Conservation (phyloP, 2,113 vertebrate genomes). For the Asarcornis scutulata region DNA sequence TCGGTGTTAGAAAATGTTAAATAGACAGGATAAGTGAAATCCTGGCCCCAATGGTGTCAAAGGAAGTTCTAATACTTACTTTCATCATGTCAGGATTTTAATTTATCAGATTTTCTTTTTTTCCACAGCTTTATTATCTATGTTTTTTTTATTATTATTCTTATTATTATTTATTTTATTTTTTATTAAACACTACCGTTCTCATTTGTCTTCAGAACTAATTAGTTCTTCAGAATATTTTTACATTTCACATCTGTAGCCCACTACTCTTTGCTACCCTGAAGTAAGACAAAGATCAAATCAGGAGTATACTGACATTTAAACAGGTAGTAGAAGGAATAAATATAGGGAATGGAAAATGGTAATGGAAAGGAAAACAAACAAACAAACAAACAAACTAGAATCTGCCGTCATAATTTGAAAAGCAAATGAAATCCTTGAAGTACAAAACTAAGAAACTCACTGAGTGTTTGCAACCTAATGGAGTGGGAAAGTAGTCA, state of each 20-base stretch:
- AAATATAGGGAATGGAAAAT: background rate
- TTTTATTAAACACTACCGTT: background rate
- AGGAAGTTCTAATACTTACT: background rate
- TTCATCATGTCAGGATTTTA: background rate
- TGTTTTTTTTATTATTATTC: too few relatives aligned
- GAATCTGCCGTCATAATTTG: background rate
- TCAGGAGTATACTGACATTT: background rate
- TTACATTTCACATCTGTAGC: background rate
- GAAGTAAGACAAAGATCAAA: background rate
- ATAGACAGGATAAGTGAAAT: constrained; percentile 3
- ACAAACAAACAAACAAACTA: background rate
- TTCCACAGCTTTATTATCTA: background rate
- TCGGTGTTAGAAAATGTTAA: constrained; percentile 7
- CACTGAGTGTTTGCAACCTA: background rate
- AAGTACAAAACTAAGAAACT: background rate
- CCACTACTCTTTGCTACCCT: background rate
- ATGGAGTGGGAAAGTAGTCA: background rate
- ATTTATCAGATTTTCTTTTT: background rate
- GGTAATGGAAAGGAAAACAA: background rate
- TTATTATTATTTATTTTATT: background rate
- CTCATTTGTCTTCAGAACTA: background rate
- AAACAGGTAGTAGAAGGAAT: background rate
- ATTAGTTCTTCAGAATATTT: background rate
- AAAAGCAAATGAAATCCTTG: background rate
- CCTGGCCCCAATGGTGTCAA: background rate